Conservation (phyloP, 2,113 vertebrate genomes). For the Ia io region DNA sequence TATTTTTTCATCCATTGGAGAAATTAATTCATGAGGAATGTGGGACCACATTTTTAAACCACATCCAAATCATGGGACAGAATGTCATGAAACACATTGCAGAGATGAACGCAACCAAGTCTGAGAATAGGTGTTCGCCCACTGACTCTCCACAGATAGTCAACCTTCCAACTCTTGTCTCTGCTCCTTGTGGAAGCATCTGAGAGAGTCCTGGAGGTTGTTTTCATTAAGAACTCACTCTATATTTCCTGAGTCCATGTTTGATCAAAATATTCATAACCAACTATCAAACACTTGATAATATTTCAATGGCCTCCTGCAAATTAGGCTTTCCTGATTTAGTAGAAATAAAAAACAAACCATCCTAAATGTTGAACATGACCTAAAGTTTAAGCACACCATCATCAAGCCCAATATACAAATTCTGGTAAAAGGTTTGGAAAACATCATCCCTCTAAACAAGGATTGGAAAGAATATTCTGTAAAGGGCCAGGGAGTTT, state of each 20-base stretch:
- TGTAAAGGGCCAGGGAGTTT: neutral
- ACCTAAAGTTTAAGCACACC: neutral
- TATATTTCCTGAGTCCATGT: neutral
- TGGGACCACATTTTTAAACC: neutral
- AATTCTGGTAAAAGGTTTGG: neutral
- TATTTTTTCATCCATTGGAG: neutral
- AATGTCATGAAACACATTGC: neutral
- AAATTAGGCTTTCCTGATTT: neutral
- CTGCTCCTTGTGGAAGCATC: neutral
- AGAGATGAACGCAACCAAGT: neutral
- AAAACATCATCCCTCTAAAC: neutral
- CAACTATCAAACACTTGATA: neutral
- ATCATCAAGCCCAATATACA: neutral
- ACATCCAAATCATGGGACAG: neutral
- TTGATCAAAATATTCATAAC: neutral
- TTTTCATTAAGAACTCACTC: neutral
- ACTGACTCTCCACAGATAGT: neutral
- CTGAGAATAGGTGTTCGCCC: neutral
- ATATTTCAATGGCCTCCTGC: neutral
- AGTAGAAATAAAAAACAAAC: neutral
- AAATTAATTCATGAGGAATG: neutral
- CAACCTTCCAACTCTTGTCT: neutral
- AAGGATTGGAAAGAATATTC: neutral
- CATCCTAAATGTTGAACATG: neutral
- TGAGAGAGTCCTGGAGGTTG: neutral